Percentiles rank a stretch among this genome's conserved stretches.
Evolutionary conservation across 2,797 vertebrate genomes (phyloP).

Genomic region (Carcharodon carcharias): DNA sequence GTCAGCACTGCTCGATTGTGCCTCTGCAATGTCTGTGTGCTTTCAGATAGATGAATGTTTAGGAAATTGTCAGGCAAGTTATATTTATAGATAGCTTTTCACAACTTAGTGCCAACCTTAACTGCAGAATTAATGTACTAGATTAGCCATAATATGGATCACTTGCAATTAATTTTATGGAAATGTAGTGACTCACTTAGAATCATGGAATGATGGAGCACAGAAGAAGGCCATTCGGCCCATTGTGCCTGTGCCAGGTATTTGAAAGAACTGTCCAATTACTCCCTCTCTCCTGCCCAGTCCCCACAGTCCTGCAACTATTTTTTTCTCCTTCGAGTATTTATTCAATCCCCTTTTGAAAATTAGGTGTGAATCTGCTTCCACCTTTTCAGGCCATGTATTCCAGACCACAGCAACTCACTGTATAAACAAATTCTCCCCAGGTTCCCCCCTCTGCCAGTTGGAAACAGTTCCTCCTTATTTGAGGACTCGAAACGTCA

Average conservation of each 20-base stretch:
- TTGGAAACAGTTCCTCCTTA: background rate
- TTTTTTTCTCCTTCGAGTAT: background rate
- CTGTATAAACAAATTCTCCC: background rate
- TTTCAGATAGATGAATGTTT: background rate
- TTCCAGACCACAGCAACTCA: background rate
- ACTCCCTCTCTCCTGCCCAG: background rate
- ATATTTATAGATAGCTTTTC: background rate
- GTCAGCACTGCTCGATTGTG: background rate
- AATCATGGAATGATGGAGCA: background rate
- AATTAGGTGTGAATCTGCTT: background rate
- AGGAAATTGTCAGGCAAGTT: background rate
- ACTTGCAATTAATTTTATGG: background rate
- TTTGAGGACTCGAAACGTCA: no score
- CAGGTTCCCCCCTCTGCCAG: background rate
- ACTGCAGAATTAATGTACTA: background rate
- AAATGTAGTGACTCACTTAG: background rate
- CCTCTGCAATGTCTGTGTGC: background rate
- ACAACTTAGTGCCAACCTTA: background rate
- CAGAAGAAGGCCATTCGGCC: background rate
- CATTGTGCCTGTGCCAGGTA: background rate
- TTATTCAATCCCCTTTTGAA: background rate
- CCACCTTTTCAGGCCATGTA: background rate
- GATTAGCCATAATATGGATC: background rate
- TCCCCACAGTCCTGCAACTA: background rate
- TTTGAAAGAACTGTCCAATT: background rate